A percentile compares a stretch with the other conserved stretches of the same genome.
phyloP scores from a whole-genome alignment of 2,797 vertebrate species.

The Pangasius larnaudii region DNA sequence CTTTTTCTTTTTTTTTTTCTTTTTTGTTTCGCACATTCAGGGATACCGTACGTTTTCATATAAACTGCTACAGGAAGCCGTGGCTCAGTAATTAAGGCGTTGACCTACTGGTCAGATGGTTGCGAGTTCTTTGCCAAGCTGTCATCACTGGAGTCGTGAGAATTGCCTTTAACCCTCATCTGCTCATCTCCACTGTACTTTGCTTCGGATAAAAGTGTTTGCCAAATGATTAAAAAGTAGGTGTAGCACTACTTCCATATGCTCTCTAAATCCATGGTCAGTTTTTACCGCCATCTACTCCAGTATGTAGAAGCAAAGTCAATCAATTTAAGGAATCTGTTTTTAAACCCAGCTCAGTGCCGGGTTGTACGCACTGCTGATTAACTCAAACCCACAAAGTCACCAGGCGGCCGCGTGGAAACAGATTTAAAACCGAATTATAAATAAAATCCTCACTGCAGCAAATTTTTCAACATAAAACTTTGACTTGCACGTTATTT shows the following conservation, averaged over 20 bases:
- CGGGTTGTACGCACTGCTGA: background rate
- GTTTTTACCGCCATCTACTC: background rate
- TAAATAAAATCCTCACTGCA: background rate
- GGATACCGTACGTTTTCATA: background rate
- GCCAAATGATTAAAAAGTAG: background rate
- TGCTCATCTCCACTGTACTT: background rate
- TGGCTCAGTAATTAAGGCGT: background rate
- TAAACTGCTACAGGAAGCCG: background rate
- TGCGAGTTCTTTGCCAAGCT: background rate
- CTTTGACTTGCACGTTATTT: background rate
- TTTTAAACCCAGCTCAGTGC: background rate
- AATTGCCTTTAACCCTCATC: background rate
- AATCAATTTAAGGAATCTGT: background rate
- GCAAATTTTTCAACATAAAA: background rate
- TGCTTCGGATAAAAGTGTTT: background rate
- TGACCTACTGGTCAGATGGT: background rate
- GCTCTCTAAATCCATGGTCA: background rate
- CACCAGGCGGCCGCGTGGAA: background rate
- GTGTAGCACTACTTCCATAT: background rate
- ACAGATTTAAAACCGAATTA: background rate
- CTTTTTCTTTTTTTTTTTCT: background rate
- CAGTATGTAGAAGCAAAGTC: background rate
- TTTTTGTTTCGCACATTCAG: background rate
- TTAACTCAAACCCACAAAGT: background rate
- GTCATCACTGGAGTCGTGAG: background rate